A percentile compares a stretch with the other conserved stretches of the same genome.
Conservation (phyloP, 2,888 invertebrate genomes). For the Pherbina coryleti region DNA sequence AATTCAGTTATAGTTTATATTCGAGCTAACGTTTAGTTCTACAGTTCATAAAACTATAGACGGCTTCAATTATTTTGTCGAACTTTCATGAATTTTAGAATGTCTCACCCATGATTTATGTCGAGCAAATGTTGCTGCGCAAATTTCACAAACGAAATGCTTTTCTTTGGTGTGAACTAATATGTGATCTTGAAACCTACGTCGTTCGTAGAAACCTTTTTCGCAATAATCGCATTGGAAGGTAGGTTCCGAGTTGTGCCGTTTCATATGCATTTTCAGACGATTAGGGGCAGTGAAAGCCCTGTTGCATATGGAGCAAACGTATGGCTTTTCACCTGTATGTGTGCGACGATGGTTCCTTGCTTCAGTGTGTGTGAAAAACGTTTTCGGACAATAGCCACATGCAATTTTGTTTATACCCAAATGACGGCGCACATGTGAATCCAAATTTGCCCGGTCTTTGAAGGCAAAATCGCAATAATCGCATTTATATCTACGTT, state of each 20-base stretch:
- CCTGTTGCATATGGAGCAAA: conserved; percentile 73
- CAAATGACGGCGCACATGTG: conserved; percentile 11
- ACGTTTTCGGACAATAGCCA: conserved; percentile 29
- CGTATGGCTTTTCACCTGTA: conserved; percentile 71
- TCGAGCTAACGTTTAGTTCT: too few relatives aligned
- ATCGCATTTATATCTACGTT: conserved; percentile 1
- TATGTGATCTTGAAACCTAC: conserved; percentile 41
- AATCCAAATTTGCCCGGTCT: background rate
- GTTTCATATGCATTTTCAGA: background rate
- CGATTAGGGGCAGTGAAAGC: conserved; percentile 64
- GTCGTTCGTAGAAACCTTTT: conserved; percentile 38
- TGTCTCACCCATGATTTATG: conserved; percentile 47
- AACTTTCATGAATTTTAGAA: conserved; percentile 39
- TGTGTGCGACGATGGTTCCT: conserved; percentile 67
- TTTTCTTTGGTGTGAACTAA: conserved; percentile 73
- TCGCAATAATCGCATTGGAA: conserved; percentile 41
- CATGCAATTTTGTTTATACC: conserved; percentile 5
- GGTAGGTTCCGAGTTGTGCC: background rate
- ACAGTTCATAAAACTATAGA: too few relatives aligned
- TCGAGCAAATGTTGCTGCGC: conserved; percentile 44
- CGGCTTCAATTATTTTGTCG: too few relatives aligned
- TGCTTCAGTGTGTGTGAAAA: conserved; percentile 30
- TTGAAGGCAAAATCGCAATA: conserved; percentile 21
- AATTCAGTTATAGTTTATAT: too few relatives aligned
- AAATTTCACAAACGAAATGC: conserved; percentile 70